Conservation (phyloP, 2,888 invertebrate species). For the Unio delphinus region DNA sequence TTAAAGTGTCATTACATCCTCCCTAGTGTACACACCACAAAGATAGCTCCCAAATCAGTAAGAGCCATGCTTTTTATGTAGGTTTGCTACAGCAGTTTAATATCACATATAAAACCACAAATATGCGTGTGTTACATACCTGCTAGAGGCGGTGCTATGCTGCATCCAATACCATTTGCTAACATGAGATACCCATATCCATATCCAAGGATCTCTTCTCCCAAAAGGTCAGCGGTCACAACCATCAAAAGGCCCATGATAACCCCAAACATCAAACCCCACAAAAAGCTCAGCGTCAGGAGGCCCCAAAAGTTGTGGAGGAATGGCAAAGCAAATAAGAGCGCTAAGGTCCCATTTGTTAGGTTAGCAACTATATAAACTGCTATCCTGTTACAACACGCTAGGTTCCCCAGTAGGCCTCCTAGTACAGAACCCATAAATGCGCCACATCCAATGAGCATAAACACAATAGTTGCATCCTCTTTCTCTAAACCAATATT, state of each 20-base stretch:
- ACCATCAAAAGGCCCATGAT: conserved; percentile 57
- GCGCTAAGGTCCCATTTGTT: conserved; percentile 33
- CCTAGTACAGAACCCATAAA: conserved; percentile 57
- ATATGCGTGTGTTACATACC: conserved; percentile 30
- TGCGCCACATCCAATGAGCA: conserved; percentile 42
- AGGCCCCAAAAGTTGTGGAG: conserved; percentile 27
- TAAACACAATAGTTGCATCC: conserved; percentile 42
- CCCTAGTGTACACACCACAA: too few species aligned
- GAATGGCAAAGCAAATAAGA: conserved; percentile 29
- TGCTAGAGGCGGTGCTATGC: conserved; percentile 52
- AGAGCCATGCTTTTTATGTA: too few species aligned
- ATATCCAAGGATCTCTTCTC: conserved; percentile 46
- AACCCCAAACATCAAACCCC: conserved; percentile 54
- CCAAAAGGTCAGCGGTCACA: conserved; percentile 56
- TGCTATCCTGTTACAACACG: conserved; percentile 36
- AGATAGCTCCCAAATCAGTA: too few species aligned
- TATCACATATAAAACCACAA: too few species aligned
- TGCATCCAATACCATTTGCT: conserved; percentile 59
- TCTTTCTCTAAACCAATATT: conserved; percentile 37
- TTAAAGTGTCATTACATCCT: too few species aligned
- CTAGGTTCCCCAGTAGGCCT: conserved; percentile 53
- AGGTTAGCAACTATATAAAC: conserved; percentile 49
- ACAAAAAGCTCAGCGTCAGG: conserved; percentile 18
- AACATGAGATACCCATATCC: conserved; percentile 61
- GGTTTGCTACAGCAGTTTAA: too few species aligned